These are phyloP conservation scores for Alces alces DNA, from an alignment of 2,113 vertebrate species.

Conservation along the genomic window DNA sequence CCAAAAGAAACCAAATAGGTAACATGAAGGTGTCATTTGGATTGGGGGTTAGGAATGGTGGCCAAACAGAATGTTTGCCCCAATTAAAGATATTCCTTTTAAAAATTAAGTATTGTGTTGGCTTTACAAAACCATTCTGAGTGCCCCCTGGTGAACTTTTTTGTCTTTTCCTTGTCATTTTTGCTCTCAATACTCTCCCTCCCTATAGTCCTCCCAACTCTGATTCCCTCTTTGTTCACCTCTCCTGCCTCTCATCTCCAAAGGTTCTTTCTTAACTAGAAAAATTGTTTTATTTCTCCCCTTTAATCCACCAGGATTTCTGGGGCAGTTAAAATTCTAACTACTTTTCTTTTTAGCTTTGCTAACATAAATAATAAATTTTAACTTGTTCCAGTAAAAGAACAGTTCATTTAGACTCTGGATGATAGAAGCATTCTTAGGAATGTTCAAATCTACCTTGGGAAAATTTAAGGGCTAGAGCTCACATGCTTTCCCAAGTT, in stretches of 20 bases:
- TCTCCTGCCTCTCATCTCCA: not conserved
- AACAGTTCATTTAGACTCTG: not conserved
- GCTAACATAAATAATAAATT: not conserved
- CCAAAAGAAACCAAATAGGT: not conserved
- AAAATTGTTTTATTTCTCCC: not conserved
- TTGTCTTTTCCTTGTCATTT: not conserved
- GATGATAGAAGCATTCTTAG: not conserved
- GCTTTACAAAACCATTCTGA: not conserved
- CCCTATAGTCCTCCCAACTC: accelerated
- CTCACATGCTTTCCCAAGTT: not conserved
- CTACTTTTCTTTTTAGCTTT: not conserved
- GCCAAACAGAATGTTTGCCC: not conserved
- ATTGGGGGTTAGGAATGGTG: not conserved
- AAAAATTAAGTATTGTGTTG: not conserved
- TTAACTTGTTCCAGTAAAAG: not conserved
- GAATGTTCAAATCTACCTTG: not conserved
- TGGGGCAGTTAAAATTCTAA: not conserved
- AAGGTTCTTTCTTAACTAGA: not conserved
- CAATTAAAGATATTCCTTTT: not conserved
- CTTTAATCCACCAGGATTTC: not conserved
- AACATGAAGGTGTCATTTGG: not conserved
- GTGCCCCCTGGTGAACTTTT: not conserved
- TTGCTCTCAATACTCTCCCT: not conserved
- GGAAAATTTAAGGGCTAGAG: not conserved
- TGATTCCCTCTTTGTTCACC: not conserved